Conservation (phyloP, 2,888 invertebrate species). For the Perizoma flavofasciatum region DNA sequence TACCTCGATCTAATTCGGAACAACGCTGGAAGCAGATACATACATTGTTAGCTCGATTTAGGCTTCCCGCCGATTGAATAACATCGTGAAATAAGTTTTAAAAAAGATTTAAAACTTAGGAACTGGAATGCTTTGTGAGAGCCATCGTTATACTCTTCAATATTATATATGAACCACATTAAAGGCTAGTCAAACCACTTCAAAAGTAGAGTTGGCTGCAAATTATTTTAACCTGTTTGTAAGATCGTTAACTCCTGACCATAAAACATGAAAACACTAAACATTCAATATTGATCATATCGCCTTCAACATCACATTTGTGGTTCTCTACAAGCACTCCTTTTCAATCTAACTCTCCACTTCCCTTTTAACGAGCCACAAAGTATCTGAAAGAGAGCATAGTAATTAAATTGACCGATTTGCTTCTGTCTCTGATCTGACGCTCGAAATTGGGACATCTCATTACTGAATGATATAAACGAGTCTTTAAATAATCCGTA, state of each 20-base stretch:
- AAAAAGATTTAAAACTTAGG: conserved; percentile 10
- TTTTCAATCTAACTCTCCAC: conserved; percentile 25
- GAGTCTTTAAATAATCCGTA: conserved; percentile 42
- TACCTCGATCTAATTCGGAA: conserved; percentile 69
- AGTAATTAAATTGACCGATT: conserved; percentile 33
- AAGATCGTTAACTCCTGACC: conserved; percentile 27
- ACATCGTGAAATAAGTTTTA: conserved; percentile 25
- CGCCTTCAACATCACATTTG: conserved; percentile 26
- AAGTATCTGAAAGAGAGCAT: conserved; percentile 30
- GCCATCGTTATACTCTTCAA: conserved; percentile 2
- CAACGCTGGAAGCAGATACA: conserved; percentile 37
- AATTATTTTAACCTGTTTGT: conserved; percentile 25
- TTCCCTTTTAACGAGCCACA: conserved; percentile 31
- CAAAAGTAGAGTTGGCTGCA: conserved; percentile 14
- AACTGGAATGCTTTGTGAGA: conserved; percentile 10
- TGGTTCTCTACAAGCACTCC: conserved; percentile 23
- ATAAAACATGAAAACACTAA: conserved; percentile 36
- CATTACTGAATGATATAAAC: conserved; percentile 33
- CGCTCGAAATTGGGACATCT: conserved; percentile 34
- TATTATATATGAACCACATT: neutral
- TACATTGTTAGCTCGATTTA: conserved; percentile 26
- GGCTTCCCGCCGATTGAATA: conserved; percentile 15
- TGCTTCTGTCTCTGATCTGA: conserved; percentile 32
- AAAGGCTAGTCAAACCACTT: neutral
- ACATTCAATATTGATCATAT: conserved; percentile 32